These are phyloP conservation scores for Dryococelus australis DNA, from an alignment of 2,888 invertebrate genomes.

Conservation along the genomic window DNA sequence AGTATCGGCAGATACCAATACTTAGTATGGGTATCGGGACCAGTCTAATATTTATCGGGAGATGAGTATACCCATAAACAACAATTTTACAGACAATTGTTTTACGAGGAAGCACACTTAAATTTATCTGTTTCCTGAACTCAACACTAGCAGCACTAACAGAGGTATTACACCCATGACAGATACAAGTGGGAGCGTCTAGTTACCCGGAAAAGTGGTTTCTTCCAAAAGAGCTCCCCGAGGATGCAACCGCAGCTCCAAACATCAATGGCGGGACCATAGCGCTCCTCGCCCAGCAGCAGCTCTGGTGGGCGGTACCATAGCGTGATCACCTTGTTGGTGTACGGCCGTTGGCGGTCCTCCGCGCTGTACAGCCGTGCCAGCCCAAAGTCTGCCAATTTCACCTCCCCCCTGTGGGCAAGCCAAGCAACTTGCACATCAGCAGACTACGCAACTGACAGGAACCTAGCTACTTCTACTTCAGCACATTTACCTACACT, in stretches of 20 bases:
- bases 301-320: constrained; percentile 99
- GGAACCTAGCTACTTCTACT: too few species aligned
- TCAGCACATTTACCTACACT: too few species aligned
- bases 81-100: too few species aligned
- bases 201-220: constrained; percentile 90
- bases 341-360: constrained; percentile 94
- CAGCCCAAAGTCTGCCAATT: constrained; percentile 97
- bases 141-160: too few species aligned
- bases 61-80: too few species aligned
- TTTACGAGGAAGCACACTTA: too few species aligned
- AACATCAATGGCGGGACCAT: constrained; percentile 97
- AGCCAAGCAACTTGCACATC: neutral
- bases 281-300: constrained; percentile 94
- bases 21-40: too few species aligned
- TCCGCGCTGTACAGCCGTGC: constrained; percentile 96
- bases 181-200: neutral
- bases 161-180: too few species aligned
- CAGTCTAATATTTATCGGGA: too few species aligned
- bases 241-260: constrained; percentile 99
- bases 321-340: constrained; percentile 97
- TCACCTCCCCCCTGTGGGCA: constrained; percentile 90
- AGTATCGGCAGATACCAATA: too few species aligned
- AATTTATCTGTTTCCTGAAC: too few species aligned
- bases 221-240: constrained; percentile 95
- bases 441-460: neutral